A percentile compares a stretch with the other conserved stretches of the same genome.
Evolutionary conservation across 92 coral and sea anemone species (phyloP).

Genomic region (Epizoanthus stellaris): DNA sequence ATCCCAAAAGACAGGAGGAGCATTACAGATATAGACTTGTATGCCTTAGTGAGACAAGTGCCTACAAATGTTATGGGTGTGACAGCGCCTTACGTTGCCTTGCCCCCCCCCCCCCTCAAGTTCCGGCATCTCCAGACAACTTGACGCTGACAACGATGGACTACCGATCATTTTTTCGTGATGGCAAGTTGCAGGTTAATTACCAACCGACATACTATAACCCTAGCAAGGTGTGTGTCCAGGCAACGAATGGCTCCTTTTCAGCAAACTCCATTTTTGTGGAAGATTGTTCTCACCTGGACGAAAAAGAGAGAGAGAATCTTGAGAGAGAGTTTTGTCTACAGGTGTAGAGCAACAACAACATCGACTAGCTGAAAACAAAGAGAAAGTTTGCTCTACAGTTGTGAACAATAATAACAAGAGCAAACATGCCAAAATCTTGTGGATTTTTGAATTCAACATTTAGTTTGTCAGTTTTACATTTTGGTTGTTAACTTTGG

Average conservation of each 20-base stretch:
- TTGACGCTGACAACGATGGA: constrained; percentile 35
- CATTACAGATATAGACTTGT: not conserved
- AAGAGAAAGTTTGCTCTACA: too few relatives aligned
- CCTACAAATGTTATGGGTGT: too few relatives aligned
- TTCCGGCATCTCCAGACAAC: constrained; percentile 33
- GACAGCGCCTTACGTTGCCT: too few relatives aligned
- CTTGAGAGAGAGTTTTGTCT: constrained; percentile 40
- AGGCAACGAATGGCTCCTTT: constrained; percentile 24
- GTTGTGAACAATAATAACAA: too few relatives aligned
- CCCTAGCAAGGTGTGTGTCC: constrained; percentile 17
- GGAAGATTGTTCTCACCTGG: constrained; percentile 33
- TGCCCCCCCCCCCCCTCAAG: not conserved
- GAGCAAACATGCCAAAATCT: too few relatives aligned
- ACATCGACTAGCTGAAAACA: too few relatives aligned
- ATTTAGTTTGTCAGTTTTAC: too few relatives aligned
- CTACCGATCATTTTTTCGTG: constrained; percentile 22
- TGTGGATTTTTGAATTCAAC: too few relatives aligned
- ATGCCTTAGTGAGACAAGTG: too few relatives aligned
- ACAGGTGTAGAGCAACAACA: not conserved
- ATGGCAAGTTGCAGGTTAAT: constrained; percentile 42
- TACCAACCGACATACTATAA: constrained; percentile 41
- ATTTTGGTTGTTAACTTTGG: too few relatives aligned
- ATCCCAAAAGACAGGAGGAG: constrained; percentile 31
- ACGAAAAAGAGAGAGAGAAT: constrained; percentile 24
- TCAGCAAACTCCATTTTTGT: constrained; percentile 12